Evolutionary conservation across 2,113 vertebrate species (phyloP).

Genomic region (Phylloscopus trochiloides): DNA sequence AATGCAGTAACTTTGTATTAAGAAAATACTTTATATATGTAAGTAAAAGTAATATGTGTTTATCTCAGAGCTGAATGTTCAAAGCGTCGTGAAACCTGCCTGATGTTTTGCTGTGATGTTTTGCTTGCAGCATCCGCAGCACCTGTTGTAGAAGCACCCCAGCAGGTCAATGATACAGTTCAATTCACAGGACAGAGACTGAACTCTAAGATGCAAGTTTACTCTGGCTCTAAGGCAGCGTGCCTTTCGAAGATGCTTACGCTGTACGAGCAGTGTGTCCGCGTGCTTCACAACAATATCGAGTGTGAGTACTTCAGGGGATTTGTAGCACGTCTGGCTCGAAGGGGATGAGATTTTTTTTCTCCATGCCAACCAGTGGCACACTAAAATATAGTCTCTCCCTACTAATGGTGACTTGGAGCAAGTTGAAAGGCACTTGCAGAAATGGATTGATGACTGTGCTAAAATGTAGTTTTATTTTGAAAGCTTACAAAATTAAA

Average conservation of each 20-base stretch:
- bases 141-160: not conserved
- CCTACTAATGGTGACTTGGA: not conserved
- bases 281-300: conserved; percentile 88
- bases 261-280: conserved; percentile 85
- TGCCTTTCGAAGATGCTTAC: conserved; percentile 85
- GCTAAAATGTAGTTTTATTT: not conserved
- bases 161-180: conserved; percentile 27
- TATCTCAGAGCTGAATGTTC: not conserved
- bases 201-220: conserved; percentile 89
- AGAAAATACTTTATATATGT: not conserved
- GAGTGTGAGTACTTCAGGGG: conserved; percentile 75
- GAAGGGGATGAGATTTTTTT: not conserved
- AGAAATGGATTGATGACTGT: not conserved
- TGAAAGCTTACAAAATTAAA: not conserved
- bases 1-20: not conserved
- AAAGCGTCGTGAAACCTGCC: not conserved
- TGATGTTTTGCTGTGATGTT: not conserved
- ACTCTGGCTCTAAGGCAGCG: conserved; percentile 81
- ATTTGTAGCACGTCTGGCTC: not conserved
- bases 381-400: not conserved
- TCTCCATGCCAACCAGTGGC: not conserved
- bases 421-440: not conserved
- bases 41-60: not conserved
- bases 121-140: not conserved
- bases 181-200: conserved; percentile 82